A percentile compares a stretch with the other conserved stretches of the same genome.
These are phyloP conservation scores for Chascanopsetta lugubris DNA, from an alignment of 2,113 vertebrate genomes.

Conservation along the genomic window DNA sequence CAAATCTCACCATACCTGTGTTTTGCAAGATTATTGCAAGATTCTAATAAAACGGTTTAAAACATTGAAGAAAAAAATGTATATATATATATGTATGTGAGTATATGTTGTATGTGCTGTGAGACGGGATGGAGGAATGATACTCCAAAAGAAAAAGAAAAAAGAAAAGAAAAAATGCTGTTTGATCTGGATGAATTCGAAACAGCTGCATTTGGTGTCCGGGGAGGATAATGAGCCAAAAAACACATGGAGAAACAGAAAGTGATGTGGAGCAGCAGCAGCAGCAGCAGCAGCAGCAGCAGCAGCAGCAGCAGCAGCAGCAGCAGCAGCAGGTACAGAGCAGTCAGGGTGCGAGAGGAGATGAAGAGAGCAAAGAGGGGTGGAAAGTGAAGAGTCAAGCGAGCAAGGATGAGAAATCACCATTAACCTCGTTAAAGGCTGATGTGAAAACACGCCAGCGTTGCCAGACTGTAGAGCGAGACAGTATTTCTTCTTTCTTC, in stretches of 20 bases:
- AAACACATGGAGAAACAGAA: constrained; percentile 41
- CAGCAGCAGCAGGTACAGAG: constrained; percentile 20
- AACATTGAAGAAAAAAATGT: constrained; percentile 38
- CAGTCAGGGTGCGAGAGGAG: too few species aligned
- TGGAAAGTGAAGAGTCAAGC: constrained; percentile 16
- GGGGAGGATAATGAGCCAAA: constrained; percentile 52
- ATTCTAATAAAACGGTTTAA: constrained; percentile 83
- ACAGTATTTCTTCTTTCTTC: constrained; percentile 77
- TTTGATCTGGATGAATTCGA: constrained; percentile 57
- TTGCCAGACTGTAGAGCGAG: constrained; percentile 76
- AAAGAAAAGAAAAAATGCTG: too few species aligned
- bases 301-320: constrained; percentile 54
- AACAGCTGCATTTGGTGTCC: constrained; percentile 59
- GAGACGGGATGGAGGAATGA: constrained; percentile 36
- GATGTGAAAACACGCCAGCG: constrained; percentile 75
- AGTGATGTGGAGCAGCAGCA: constrained; percentile 43
- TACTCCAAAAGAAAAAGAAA: constrained; percentile 27
- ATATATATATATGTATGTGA: constrained; percentile 12
- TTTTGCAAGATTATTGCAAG: constrained; percentile 80
- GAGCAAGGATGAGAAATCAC: constrained; percentile 50
- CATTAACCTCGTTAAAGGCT: constrained; percentile 77
- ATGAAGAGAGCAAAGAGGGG: constrained; percentile 34
- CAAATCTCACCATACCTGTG: constrained; percentile 83
- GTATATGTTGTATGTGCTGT: background rate
- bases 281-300: constrained; percentile 45